Evolutionary conservation across 1,140 invertebrate genomes (phyloP).

Genomic region (Melipona quadrifasciata): DNA sequence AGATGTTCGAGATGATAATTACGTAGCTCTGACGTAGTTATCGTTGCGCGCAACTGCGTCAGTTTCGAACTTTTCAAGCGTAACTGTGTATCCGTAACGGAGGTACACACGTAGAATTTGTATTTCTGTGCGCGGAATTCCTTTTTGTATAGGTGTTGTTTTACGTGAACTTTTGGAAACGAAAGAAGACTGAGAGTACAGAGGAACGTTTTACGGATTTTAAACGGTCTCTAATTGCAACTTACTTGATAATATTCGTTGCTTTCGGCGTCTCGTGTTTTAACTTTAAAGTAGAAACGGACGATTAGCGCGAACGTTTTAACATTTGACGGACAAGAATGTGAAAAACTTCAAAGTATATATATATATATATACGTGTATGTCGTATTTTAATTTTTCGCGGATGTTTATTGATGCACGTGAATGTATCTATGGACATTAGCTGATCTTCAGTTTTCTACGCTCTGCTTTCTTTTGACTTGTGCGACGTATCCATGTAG

Average conservation of each 20-base stretch:
- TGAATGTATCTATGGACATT: conserved; percentile 41
- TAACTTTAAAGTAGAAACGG: conserved; percentile 87
- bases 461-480: too few species aligned
- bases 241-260: conserved; percentile 4
- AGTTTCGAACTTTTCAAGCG: conserved; percentile 11
- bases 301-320: background rate
- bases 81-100: background rate
- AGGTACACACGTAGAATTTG: background rate
- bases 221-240: too few species aligned
- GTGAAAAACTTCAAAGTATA: conserved; percentile 90
- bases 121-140: conserved; percentile 2
- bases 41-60: conserved; percentile 15
- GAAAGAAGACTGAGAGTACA: background rate
- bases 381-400: conserved; percentile 58
- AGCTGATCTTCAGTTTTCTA: background rate
- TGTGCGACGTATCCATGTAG: too few species aligned
- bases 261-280: conserved; percentile 83
- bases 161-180: background rate
- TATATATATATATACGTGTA: conserved; percentile 81
- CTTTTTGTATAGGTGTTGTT: conserved; percentile 29
- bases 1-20: conserved; percentile 38
- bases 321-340: conserved; percentile 84
- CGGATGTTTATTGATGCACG: conserved; percentile 50
- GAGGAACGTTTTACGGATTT: background rate
- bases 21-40: conserved; percentile 2